A percentile compares a stretch with the other conserved stretches of the same genome.
Conservation (phyloP, 2,797 vertebrate species). For the Craterocephalus amniculus region DNA sequence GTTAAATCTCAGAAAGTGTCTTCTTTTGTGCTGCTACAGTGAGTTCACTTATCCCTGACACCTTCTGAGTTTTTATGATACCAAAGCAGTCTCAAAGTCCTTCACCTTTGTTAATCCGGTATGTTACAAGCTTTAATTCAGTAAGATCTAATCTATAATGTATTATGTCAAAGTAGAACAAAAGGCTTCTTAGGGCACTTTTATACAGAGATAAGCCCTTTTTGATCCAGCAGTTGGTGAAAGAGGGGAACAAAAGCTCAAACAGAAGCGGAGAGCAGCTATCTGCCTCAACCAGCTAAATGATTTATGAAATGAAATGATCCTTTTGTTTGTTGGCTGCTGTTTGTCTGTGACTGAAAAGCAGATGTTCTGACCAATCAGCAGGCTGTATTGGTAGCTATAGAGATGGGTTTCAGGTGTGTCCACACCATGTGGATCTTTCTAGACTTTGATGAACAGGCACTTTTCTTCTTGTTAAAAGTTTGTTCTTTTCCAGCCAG, state of each 20-base stretch:
- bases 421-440: too few species aligned
- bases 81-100: slow-evolving; percentile 34
- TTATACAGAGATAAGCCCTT: not conserved
- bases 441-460: not conserved
- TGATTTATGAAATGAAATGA: slow-evolving; percentile 2
- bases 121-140: slow-evolving; percentile 6
- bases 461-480: not conserved
- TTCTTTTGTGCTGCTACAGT: slow-evolving; percentile 39
- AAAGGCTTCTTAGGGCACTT: not conserved
- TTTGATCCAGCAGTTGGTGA: not conserved
- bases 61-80: slow-evolving; percentile 39
- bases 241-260: not conserved
- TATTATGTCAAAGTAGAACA: not conserved
- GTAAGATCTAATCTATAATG: not conserved
- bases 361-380: not conserved
- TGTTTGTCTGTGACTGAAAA: not conserved
- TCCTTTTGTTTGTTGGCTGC: not conserved
- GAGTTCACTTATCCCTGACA: slow-evolving; percentile 37
- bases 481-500: not conserved
- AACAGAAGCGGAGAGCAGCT: not conserved
- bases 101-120: slow-evolving; percentile 45
- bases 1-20: slow-evolving; percentile 66
- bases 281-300: slow-evolving; percentile 8
- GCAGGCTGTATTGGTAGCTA: not conserved
- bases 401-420: not conserved